phyloP scores from a whole-genome alignment of 2,113 vertebrate genomes.

The Hyaena hyaena region DNA sequence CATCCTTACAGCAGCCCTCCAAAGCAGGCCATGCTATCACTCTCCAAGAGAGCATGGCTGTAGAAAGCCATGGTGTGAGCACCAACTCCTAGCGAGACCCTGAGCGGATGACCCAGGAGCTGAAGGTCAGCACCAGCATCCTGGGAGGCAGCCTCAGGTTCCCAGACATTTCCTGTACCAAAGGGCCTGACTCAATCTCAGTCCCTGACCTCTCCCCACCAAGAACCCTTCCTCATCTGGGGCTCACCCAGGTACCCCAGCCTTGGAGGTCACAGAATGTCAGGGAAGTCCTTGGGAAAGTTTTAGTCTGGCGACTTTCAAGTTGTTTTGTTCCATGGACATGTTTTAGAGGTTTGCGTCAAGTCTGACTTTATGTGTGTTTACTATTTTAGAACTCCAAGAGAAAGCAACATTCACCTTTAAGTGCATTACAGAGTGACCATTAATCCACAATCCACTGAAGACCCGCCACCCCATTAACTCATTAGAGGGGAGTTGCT shows the following conservation, averaged over 20 bases:
- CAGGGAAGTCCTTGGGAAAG: neutral
- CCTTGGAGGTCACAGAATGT: neutral
- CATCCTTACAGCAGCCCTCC: neutral
- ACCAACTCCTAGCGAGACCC: neutral
- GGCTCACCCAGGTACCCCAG: neutral
- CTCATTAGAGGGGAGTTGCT: neutral
- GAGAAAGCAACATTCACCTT: neutral
- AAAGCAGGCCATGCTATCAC: neutral
- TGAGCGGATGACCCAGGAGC: neutral
- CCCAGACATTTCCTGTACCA: neutral
- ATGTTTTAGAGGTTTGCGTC: neutral
- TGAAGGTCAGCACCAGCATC: neutral
- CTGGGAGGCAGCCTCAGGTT: neutral
- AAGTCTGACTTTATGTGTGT: neutral
- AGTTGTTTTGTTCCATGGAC: neutral
- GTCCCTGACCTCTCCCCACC: neutral
- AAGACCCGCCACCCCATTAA: neutral
- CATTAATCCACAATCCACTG: neutral
- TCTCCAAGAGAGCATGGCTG: neutral
- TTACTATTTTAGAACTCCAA: conserved; percentile 17
- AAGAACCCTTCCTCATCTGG: neutral
- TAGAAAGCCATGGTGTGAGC: neutral
- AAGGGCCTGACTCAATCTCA: neutral
- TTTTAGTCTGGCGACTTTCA: neutral
- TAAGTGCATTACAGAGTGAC: neutral